These are phyloP conservation scores for Mythimna ferrago DNA, from an alignment of 2,888 invertebrate genomes.

Conservation along the genomic window DNA sequence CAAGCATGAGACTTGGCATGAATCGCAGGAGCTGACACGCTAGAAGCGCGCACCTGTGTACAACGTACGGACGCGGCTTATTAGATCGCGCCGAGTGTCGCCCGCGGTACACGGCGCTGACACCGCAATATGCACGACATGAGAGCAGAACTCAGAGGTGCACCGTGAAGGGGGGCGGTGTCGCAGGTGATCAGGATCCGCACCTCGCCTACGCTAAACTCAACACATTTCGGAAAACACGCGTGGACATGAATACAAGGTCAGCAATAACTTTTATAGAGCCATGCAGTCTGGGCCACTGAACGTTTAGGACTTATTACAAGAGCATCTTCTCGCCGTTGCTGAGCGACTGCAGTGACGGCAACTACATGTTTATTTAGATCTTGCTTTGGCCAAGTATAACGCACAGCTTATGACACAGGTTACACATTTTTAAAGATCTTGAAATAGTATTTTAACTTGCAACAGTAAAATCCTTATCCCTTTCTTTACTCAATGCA, in stretches of 20 bases:
- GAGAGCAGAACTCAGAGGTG: not conserved
- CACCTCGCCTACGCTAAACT: not conserved
- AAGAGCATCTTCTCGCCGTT: not conserved
- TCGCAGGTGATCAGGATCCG: not conserved
- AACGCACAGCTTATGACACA: not conserved
- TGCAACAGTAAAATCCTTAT: no score
- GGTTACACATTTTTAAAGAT: not conserved
- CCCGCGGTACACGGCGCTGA: not conserved
- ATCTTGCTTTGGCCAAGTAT: no score
- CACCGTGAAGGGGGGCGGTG: not conserved
- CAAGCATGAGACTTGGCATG: no score
- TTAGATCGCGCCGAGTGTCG: not conserved
- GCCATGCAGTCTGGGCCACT: no score
- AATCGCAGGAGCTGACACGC: conserved; percentile 1
- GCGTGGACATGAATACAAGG: no score
- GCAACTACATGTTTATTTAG: not conserved
- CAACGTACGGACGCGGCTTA: not conserved
- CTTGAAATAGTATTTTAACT: not conserved
- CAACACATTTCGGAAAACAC: no score
- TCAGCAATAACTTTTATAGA: no score
- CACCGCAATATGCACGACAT: not conserved
- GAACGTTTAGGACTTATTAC: not conserved
- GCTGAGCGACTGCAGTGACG: not conserved
- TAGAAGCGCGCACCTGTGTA: not conserved
- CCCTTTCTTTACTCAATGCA: not conserved